phyloP scores from a whole-genome alignment of 2,113 vertebrate genomes.

The Prunella fulvescens region DNA sequence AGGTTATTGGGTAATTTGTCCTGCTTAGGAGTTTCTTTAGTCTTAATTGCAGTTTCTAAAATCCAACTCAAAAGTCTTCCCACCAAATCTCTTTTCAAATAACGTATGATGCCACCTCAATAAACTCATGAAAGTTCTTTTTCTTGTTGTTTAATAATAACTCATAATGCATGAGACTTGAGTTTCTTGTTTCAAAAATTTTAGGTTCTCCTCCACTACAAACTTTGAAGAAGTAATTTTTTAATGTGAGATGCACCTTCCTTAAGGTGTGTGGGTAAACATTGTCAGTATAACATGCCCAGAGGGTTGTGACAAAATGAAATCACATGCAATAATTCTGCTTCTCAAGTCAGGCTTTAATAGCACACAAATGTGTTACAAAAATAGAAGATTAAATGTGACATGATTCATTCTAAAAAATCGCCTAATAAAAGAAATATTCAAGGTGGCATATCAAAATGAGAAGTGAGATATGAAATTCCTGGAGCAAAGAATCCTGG shows the following conservation, averaged over 20 bases:
- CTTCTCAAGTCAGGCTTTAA: neutral
- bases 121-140: neutral
- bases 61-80: neutral
- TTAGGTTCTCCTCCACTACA: neutral
- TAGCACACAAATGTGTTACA: neutral
- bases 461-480: neutral
- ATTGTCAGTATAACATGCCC: neutral
- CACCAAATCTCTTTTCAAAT: neutral
- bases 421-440: neutral
- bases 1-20: neutral
- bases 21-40: neutral
- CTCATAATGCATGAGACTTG: neutral
- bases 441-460: neutral
- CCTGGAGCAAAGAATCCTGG: neutral
- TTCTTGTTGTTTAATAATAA: neutral
- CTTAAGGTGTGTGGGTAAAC: neutral
- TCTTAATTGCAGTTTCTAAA: neutral
- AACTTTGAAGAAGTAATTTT: neutral
- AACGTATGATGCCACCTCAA: accelerated
- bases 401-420: neutral
- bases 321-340: neutral
- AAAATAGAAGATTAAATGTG: neutral
- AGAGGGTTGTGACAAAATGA: neutral
- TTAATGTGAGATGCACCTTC: neutral
- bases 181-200: neutral